These are phyloP conservation scores for Hylaeus anthracinus DNA, from an alignment of 1,140 invertebrate genomes.

Conservation along the genomic window DNA sequence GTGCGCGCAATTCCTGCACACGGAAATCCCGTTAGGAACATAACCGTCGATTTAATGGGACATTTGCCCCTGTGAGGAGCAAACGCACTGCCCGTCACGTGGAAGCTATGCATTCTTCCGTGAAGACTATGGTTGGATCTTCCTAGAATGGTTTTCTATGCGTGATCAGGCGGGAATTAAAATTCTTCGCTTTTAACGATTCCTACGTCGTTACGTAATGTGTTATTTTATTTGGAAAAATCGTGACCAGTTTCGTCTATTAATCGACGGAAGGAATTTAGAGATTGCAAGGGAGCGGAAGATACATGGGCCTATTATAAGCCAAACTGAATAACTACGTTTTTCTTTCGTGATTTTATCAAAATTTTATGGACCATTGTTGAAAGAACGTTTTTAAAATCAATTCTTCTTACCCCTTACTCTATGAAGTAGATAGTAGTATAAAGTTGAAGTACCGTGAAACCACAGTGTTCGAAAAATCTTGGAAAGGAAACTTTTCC, in stretches of 20 bases:
- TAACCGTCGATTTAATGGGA: constrained; percentile 40
- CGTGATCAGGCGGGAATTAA: background rate
- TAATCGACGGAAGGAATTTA: too few species aligned
- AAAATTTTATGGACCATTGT: too few species aligned
- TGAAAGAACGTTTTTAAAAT: too few species aligned
- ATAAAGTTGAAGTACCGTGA: too few species aligned
- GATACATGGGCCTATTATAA: too few species aligned
- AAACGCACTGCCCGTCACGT: constrained; percentile 10
- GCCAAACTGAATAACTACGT: too few species aligned
- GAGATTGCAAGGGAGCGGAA: too few species aligned
- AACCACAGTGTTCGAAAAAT: background rate
- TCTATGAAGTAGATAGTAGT: too few species aligned
- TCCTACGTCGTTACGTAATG: background rate
- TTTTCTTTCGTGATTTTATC: too few species aligned
- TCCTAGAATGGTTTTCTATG: background rate
- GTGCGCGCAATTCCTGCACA: constrained; percentile 14
- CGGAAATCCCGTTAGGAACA: constrained; percentile 32
- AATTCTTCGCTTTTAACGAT: background rate
- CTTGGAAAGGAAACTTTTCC: background rate
- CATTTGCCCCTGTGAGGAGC: constrained; percentile 33
- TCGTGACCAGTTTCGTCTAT: too few species aligned
- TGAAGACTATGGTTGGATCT: background rate
- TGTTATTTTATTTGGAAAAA: too few species aligned
- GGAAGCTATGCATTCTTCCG: constrained; percentile 24
- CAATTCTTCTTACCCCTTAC: too few species aligned